Percentiles rank a stretch among this genome's conserved stretches.
Evolutionary conservation across 2,888 invertebrate genomes (phyloP).

Genomic region (Thera obeliscata): DNA sequence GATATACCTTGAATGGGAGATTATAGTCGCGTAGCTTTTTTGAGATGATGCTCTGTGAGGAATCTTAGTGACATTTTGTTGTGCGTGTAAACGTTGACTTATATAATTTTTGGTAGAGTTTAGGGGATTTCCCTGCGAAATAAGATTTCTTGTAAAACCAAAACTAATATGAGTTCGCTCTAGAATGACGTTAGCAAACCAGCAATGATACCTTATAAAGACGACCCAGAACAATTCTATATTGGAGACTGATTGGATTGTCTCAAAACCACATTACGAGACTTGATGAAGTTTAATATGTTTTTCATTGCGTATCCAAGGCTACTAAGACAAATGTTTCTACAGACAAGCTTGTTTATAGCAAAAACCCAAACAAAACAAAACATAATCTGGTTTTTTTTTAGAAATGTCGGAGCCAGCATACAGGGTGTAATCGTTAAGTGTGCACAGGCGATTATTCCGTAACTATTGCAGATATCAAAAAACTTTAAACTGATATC

Average conservation of each 20-base stretch:
- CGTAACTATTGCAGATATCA: too few relatives aligned
- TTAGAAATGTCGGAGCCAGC: too few relatives aligned
- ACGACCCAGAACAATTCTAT: conserved; percentile 2
- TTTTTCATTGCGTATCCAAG: conserved; percentile 22
- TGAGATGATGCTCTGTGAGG: too few relatives aligned
- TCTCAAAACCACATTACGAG: conserved; percentile 17
- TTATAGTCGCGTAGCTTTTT: too few relatives aligned
- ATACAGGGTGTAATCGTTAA: too few relatives aligned
- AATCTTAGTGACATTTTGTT: too few relatives aligned
- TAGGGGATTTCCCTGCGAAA: not conserved
- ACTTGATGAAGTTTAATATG: conserved; percentile 21
- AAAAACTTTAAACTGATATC: too few relatives aligned
- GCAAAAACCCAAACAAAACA: not conserved
- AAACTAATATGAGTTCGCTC: not conserved
- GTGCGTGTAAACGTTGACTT: too few relatives aligned
- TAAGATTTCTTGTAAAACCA: not conserved
- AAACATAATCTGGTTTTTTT: conserved; percentile 6
- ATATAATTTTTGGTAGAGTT: not conserved
- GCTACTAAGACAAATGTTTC: not conserved
- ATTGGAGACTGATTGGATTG: conserved; percentile 13
- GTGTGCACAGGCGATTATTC: too few relatives aligned
- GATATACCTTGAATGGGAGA: too few relatives aligned
- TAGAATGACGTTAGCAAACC: conserved; percentile 4
- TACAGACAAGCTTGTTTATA: too few relatives aligned
- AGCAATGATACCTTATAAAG: conserved; percentile 11